Percentiles rank a stretch among this genome's conserved stretches.
Conservation (phyloP, 2,888 invertebrate genomes). For the Trissolcus japonicus region DNA sequence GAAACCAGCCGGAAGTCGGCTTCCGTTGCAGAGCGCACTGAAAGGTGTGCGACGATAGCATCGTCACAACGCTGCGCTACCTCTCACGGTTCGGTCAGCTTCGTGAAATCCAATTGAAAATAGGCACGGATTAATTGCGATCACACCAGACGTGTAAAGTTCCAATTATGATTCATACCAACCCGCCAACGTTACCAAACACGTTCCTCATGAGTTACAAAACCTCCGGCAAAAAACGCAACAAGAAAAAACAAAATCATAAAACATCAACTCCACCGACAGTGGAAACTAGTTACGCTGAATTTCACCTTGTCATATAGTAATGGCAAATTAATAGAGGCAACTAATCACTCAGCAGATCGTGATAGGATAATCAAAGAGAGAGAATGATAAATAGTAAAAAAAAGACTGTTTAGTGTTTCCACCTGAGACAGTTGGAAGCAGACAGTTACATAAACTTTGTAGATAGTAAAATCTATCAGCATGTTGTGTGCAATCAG, state of each 20-base stretch:
- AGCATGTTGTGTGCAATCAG: too few relatives aligned
- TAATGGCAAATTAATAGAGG: background rate
- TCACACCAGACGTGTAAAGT: background rate
- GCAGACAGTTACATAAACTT: too few relatives aligned
- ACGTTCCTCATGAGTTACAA: too few relatives aligned
- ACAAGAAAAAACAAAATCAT: too few relatives aligned
- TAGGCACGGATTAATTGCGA: background rate
- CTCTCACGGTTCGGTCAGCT: constrained; percentile 7
- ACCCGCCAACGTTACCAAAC: too few relatives aligned
- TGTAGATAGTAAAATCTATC: too few relatives aligned
- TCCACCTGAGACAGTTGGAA: too few relatives aligned
- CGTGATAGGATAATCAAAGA: background rate
- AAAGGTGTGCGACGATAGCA: constrained; percentile 22
- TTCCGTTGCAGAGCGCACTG: constrained; percentile 27
- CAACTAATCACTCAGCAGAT: constrained; percentile 3
- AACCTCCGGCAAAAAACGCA: too few relatives aligned
- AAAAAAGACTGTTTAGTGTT: too few relatives aligned
- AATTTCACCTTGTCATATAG: background rate
- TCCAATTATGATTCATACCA: too few relatives aligned
- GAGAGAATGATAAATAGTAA: too few relatives aligned
- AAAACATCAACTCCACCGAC: too few relatives aligned
- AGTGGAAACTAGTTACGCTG: background rate
- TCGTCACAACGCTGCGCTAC: constrained; percentile 23
- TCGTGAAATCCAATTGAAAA: background rate
- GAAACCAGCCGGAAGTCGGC: constrained; percentile 32